These are phyloP conservation scores for Acromyrmex heyeri DNA, from an alignment of 1,140 invertebrate species.

Conservation along the genomic window DNA sequence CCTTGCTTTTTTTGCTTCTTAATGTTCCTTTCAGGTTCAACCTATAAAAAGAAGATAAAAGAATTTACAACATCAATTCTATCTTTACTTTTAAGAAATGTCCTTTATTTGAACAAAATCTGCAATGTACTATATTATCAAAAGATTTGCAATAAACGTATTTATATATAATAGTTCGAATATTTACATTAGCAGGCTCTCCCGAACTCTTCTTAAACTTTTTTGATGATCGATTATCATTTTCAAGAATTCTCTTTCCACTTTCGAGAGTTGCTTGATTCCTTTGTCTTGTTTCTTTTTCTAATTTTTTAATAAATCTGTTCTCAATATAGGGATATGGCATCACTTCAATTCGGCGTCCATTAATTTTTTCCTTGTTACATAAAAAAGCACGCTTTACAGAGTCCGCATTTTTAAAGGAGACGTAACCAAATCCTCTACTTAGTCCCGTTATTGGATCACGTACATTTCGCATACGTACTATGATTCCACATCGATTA, in stretches of 20 bases:
- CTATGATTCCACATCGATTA: background rate
- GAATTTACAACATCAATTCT: background rate
- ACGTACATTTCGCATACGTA: background rate
- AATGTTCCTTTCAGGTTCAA: constrained; percentile 24
- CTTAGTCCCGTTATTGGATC: constrained; percentile 55
- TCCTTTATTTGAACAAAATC: too few species aligned
- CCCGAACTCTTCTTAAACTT: constrained; percentile 47
- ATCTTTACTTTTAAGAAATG: background rate
- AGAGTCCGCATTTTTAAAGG: constrained; percentile 88
- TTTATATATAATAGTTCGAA: constrained; percentile 12
- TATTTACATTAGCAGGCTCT: constrained; percentile 62
- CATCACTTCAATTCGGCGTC: background rate
- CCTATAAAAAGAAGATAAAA: constrained; percentile 58
- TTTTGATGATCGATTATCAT: too few species aligned
- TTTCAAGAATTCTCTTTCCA: too few species aligned
- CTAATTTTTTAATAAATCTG: too few species aligned
- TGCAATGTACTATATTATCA: too few species aligned
- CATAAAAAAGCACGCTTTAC: constrained; percentile 89
- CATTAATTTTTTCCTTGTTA: constrained; percentile 84
- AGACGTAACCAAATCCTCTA: constrained; percentile 89
- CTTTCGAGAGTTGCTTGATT: too few species aligned
- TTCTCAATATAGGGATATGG: background rate
- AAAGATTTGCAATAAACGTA: background rate
- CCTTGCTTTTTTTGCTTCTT: constrained; percentile 67
- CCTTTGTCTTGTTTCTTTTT: too few species aligned